Evolutionary conservation across 2,113 vertebrate species (phyloP), one percentile per base, ranked within the genome.

Genomic region (Lampris incognitus): DNA sequence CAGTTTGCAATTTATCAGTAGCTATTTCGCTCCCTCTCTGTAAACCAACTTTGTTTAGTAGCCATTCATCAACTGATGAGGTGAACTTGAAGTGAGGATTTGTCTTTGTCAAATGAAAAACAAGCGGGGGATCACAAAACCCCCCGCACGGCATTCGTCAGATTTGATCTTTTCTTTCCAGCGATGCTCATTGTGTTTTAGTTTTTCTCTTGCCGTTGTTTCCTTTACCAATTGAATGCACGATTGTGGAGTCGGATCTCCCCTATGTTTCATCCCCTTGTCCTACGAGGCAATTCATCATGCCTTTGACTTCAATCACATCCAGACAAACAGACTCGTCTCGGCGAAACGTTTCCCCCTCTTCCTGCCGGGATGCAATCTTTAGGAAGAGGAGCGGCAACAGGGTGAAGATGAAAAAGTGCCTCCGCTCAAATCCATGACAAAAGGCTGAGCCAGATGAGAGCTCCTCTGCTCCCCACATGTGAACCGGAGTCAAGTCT

Each of bases 381-480:
- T 85, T 85, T 80, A 9, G 55, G 74, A 86, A 83, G 72, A 74
- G 48, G 65, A 51, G 63, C 60, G 46, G 64, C 66, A 88, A 78
- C 79, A 81, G 61, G 77, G 69, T 37, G 41, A 40, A 57, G 49
- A 62, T 48, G 56, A 76, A 79, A 85, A 81, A 61, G 59, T 42
- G 46, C 42, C 61, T 72, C 39, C 7, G 68, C 52, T 88, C 41
- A 7, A 59, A 9, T 74, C 86, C 79, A 74, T 49, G 87, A 89
- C 82, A 85, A 74, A 24, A 87, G 87, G 57, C 69, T 0, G 74
- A 79, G 74, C 86, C 85, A 88, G 89, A 91, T 85, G 90, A 80
- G 82, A 41, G 80, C 77, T 75, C 70, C 86, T 89, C 90, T 92
- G 89, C 76, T 89, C 85, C 72, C 82, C 91, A 92, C 91, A 92